These are phyloP conservation scores for Heterodera schachtii DNA, from an alignment of 1,140 invertebrate genomes.

Conservation along the genomic window DNA sequence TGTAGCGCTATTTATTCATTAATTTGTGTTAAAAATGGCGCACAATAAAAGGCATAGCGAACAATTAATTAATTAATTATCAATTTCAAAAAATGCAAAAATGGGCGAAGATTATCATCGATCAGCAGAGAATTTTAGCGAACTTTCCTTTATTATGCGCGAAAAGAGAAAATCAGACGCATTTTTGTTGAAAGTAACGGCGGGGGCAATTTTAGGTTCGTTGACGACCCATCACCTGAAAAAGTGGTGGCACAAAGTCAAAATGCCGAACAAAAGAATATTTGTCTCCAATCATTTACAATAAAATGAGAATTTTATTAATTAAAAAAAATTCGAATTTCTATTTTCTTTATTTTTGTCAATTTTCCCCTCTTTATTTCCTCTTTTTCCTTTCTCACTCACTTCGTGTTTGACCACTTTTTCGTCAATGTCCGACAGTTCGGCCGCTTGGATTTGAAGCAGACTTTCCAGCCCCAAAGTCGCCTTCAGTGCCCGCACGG, in stretches of 20 bases:
- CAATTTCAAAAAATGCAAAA: background rate
- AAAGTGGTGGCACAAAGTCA: background rate
- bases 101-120: background rate
- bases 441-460: slow-evolving; percentile 64
- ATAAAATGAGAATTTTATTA: too few species aligned
- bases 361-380: background rate
- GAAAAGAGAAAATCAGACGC: background rate
- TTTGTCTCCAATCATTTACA: too few species aligned
- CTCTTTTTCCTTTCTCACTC: slow-evolving; percentile 15
- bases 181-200: background rate
- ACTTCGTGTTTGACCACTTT: slow-evolving; percentile 63
- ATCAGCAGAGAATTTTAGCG: too few species aligned
- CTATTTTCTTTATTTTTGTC: background rate
- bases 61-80: too few species aligned
- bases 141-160: too few species aligned
- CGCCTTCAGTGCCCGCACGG: slow-evolving; percentile 63
- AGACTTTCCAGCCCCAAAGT: slow-evolving; percentile 64
- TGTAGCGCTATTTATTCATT: background rate
- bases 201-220: background rate
- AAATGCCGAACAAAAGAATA: background rate
- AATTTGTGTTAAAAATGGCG: background rate
- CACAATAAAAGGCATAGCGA: background rate
- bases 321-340: background rate
- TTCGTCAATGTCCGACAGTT: slow-evolving; percentile 65
- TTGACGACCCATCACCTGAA: slow-evolving; percentile 5